Evolutionary conservation across 2,888 invertebrate genomes (phyloP), one percentile per base, ranked within the genome.

Genomic region (Onthophagus sagittarius): DNA sequence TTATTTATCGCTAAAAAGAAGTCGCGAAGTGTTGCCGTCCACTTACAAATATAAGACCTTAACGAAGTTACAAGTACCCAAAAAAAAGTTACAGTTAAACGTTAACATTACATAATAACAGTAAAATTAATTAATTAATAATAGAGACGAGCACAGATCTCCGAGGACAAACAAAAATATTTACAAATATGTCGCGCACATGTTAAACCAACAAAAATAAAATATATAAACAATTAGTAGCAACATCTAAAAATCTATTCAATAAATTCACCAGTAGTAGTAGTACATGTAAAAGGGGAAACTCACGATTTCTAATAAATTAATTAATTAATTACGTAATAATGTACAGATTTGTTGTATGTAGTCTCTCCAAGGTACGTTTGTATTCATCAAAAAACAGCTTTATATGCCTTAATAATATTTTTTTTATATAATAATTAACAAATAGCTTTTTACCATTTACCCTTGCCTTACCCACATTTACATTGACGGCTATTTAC

Each of bases 381-480:
- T 78, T 79, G 79, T 79, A 79, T 79, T 75, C 32, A 67, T 67
- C 67, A 32, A 32, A 67, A 80, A 80, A 79, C 79, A 78, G 77
- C 78, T 76, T 75, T 77, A 76, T 73, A 78, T 63, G 15, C 63
- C 63, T 15, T 63, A 63, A 63, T 67, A 67, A 67, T 67, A n/a
- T 23, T 67, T 23, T 67, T 32, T 76, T 79, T 75, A 31, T 31
- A 71, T 75, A 80, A 79, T 79, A 79, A 81, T 80, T 81, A 81
- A 80, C 81, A 81, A 67, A 80, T 81, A 80, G 80, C 78, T 76
- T 53, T 53, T 77, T 78, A 79, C 79, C 80, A 75, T 79, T 73
- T 80, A 80, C 81, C 81, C 80, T 79, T 80, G 79, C 79, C 79
- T 78, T 79, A 80, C 79, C 80, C 80, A 79, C 79, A 79, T 80